Evolutionary conservation across 1,140 invertebrate species (phyloP).

Genomic region (Cydia fagiglandana): DNA sequence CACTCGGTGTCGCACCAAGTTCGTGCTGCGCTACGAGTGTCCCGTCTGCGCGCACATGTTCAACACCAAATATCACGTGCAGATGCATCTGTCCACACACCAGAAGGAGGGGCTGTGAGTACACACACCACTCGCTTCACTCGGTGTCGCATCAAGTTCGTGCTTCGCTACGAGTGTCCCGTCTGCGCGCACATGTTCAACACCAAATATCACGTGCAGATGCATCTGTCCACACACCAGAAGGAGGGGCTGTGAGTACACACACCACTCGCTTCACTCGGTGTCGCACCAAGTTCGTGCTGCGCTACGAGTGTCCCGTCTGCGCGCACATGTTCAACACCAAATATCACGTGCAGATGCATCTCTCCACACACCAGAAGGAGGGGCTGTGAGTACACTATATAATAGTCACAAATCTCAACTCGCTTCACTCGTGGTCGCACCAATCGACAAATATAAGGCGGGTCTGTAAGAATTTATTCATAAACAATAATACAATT

Average conservation of each 20-base stretch:
- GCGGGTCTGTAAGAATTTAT: too few relatives aligned
- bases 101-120: not conserved
- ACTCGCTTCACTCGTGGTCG: too few relatives aligned
- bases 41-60: not conserved
- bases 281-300: too few relatives aligned
- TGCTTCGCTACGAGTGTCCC: slow-evolving; percentile 66
- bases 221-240: slow-evolving; percentile 65
- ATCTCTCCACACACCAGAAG: not conserved
- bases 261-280: not conserved
- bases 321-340: not conserved
- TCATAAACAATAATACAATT: too few relatives aligned
- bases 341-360: not conserved
- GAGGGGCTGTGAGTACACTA: not conserved
- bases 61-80: not conserved
- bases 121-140: too few relatives aligned
- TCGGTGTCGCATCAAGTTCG: slow-evolving; percentile 33
- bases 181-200: slow-evolving; percentile 72
- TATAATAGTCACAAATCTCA: too few relatives aligned
- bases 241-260: slow-evolving; percentile 65
- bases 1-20: too few relatives aligned
- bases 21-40: too few relatives aligned
- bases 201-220: slow-evolving; percentile 64
- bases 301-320: too few relatives aligned
- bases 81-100: not conserved
- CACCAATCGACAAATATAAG: too few relatives aligned